Evolutionary conservation across 2,797 vertebrate species (phyloP).

Genomic region (Sebastes minor): DNA sequence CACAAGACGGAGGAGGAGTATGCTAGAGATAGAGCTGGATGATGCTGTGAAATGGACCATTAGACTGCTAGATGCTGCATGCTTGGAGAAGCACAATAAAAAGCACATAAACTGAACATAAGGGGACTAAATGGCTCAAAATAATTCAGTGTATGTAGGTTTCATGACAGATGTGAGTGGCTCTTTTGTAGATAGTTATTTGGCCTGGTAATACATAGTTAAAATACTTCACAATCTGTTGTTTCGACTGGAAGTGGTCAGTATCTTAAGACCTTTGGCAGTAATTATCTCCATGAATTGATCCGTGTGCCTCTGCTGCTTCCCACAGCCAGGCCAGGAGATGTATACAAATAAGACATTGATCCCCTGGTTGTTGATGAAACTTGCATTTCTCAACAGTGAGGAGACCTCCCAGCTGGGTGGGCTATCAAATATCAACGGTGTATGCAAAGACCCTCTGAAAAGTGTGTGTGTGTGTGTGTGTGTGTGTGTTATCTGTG

Average conservation of each 20-base stretch:
- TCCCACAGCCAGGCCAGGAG: neutral
- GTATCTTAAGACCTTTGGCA: neutral
- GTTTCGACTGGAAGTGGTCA: neutral
- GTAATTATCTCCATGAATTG: neutral
- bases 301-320: neutral
- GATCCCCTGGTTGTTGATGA: slow-evolving; percentile 25
- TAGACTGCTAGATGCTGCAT: neutral
- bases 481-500: slow-evolving; percentile 6
- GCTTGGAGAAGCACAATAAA: neutral
- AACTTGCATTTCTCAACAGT: slow-evolving; percentile 23
- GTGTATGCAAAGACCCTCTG: slow-evolving; percentile 6
- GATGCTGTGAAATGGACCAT: neutral
- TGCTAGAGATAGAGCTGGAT: neutral
- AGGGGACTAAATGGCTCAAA: neutral
- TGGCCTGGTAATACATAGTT: neutral
- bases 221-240: neutral
- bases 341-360: neutral
- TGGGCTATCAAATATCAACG: slow-evolving; percentile 19
- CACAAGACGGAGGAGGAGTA: neutral
- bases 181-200: neutral
- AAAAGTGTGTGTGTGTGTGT: neutral
- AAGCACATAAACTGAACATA: neutral
- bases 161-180: neutral
- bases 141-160: neutral
- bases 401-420: neutral